These are phyloP conservation scores for Scaptomyza polygonia DNA, from an alignment of 2,888 invertebrate species.

Conservation along the genomic window DNA sequence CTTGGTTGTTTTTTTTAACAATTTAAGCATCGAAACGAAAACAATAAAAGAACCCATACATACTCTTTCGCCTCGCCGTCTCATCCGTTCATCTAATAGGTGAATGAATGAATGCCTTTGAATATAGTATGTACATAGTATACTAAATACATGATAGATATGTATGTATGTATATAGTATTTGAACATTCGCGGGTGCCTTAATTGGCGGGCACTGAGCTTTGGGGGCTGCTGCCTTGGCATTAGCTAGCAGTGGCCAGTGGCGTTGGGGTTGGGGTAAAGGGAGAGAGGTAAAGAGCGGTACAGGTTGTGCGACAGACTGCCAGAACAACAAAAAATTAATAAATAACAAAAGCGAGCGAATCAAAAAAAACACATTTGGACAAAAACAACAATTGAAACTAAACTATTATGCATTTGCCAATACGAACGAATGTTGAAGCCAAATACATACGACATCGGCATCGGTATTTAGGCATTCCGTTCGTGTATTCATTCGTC, in stretches of 20 bases:
- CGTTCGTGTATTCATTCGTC: slow-evolving; percentile 4
- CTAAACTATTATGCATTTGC: slow-evolving; percentile 32
- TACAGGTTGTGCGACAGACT: not conserved
- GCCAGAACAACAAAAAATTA: slow-evolving; percentile 40
- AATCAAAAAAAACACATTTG: slow-evolving; percentile 20
- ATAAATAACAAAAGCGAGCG: slow-evolving; percentile 63
- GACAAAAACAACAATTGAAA: slow-evolving; percentile 47
- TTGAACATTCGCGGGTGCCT: slow-evolving; percentile 26
- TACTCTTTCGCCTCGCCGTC: slow-evolving; percentile 15
- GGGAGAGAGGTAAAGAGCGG: too few species aligned
- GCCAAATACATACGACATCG: not conserved
- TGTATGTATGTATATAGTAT: not conserved
- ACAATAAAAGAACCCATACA: slow-evolving; percentile 14
- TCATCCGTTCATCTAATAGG: slow-evolving; percentile 15
- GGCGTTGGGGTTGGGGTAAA: not conserved
- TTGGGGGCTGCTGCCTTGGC: slow-evolving; percentile 25
- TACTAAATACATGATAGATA: not conserved
- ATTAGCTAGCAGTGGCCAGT: not conserved
- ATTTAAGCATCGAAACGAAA: slow-evolving; percentile 44
- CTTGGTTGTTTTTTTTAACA: slow-evolving; percentile 41
- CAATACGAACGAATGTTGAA: not conserved
- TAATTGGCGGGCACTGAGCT: slow-evolving; percentile 54
- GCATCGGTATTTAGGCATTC: slow-evolving; percentile 13
- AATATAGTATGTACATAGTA: too few species aligned
- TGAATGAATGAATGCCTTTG: not conserved